These are phyloP conservation scores for Tonatia bakeri DNA, from an alignment of 2,113 vertebrate species.

Conservation along the genomic window DNA sequence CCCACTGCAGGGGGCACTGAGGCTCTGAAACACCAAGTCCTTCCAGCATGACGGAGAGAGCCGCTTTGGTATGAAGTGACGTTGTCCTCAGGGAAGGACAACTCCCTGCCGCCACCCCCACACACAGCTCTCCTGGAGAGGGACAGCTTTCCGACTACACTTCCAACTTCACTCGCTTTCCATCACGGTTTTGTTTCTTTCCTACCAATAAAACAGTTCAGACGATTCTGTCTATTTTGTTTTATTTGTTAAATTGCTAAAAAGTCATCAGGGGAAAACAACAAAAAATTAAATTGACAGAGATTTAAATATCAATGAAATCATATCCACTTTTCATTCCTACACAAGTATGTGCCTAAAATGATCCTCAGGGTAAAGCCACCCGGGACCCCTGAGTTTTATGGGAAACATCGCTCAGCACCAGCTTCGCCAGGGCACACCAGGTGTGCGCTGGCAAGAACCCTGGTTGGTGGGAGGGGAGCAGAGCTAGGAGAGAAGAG, in stretches of 20 bases:
- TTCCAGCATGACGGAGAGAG: not conserved
- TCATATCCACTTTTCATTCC: slow-evolving; percentile 65
- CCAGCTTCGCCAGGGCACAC: slow-evolving; percentile 65
- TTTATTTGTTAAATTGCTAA: slow-evolving; percentile 85
- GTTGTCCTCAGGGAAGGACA: not conserved
- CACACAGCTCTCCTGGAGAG: not conserved
- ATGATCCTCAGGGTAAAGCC: slow-evolving; percentile 34
- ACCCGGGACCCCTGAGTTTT: slow-evolving; percentile 54
- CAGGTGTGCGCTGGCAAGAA: not conserved
- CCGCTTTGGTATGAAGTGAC: not conserved
- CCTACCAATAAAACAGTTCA: slow-evolving; percentile 41
- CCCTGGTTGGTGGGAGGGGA: slow-evolving; percentile 55
- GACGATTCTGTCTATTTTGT: slow-evolving; percentile 60
- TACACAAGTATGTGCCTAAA: slow-evolving; percentile 46
- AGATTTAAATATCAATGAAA: slow-evolving; percentile 77
- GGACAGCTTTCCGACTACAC: not conserved
- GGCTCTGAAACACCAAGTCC: not conserved
- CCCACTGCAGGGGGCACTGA: not conserved
- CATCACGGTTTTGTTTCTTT: not conserved
- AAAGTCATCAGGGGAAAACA: slow-evolving; percentile 72
- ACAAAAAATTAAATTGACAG: slow-evolving; percentile 69
- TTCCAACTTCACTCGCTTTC: not conserved
- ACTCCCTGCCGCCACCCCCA: not conserved
- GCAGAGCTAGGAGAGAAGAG: not conserved
- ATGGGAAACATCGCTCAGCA: slow-evolving; percentile 69